Evolutionary conservation across 1,140 invertebrate species (phyloP).

Genomic region (Gryon sp.): DNA sequence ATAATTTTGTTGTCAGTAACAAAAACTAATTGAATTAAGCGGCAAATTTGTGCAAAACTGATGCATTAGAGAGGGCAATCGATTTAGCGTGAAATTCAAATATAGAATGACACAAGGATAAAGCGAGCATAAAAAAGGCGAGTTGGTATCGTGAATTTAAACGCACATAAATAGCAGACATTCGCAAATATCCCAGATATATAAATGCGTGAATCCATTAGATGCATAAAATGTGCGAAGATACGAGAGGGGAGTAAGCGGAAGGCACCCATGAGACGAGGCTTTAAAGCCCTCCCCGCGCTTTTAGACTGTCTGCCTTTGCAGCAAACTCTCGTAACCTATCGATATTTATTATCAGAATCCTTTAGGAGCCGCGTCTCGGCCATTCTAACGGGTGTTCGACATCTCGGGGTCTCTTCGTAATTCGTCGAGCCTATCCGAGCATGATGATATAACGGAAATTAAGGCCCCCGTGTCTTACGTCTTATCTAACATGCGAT

Average conservation of each 20-base stretch:
- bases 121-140: background rate
- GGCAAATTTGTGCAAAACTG: no score
- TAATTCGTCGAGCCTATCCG: slow-evolving; percentile 38
- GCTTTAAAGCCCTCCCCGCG: slow-evolving; percentile 58
- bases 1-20: no score
- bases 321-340: slow-evolving; percentile 63
- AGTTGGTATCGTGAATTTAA: slow-evolving; percentile 32
- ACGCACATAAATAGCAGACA: slow-evolving; percentile 47
- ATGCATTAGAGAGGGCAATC: background rate
- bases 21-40: no score
- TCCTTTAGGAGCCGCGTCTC: slow-evolving; percentile 57
- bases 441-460: slow-evolving; percentile 55
- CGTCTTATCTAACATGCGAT: slow-evolving; percentile 6
- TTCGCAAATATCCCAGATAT: slow-evolving; percentile 50
- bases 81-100: slow-evolving; percentile 17
- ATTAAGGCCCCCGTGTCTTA: slow-evolving; percentile 26
- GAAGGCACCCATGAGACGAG: slow-evolving; percentile 52
- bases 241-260: slow-evolving; percentile 28
- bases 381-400: slow-evolving; percentile 59
- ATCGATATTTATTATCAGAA: slow-evolving; percentile 66
- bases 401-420: slow-evolving; percentile 22
- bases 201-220: slow-evolving; percentile 60
- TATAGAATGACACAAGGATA: slow-evolving; percentile 3
- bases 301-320: slow-evolving; percentile 54
- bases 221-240: slow-evolving; percentile 56